phyloP scores from a whole-genome alignment of 2,113 vertebrate genomes.

The Pseudorasbora parva region DNA sequence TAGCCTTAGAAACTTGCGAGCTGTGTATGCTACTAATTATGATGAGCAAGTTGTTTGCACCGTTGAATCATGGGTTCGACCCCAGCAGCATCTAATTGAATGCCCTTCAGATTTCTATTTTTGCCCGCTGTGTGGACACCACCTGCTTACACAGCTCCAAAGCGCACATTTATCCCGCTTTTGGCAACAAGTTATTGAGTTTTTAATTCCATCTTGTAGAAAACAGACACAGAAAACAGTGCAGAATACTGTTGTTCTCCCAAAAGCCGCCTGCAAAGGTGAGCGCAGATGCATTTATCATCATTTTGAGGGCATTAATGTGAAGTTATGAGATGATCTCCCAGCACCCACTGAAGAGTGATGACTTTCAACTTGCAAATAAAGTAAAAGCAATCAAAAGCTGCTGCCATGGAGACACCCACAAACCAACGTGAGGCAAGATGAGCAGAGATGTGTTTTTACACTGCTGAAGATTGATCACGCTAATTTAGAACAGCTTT shows the following conservation, averaged over 20 bases:
- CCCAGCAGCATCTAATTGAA: neutral
- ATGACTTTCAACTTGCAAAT: conserved; percentile 75
- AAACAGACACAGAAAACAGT: conserved; percentile 43
- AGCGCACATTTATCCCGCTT: conserved; percentile 27
- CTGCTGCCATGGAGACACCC: conserved; percentile 47
- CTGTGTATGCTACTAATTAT: conserved; percentile 10
- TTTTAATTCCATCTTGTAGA: conserved; percentile 27
- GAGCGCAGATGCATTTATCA: conserved; percentile 55
- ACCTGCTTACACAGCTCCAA: conserved; percentile 31
- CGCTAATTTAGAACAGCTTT: conserved; percentile 62
- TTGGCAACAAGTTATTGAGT: conserved; percentile 53
- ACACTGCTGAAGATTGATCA: conserved; percentile 68
- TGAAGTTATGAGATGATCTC: conserved; percentile 74
- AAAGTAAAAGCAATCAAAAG: conserved; percentile 69
- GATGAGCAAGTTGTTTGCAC: neutral
- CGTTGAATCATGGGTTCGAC: conserved; percentile 2
- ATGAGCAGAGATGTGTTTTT: conserved; percentile 58
- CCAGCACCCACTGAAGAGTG: conserved; percentile 59
- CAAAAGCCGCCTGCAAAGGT: conserved; percentile 59
- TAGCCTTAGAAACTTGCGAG: neutral
- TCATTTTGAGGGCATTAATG: conserved; percentile 70
- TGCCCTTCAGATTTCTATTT: conserved; percentile 12
- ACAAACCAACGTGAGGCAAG: conserved; percentile 36
- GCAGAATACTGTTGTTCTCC: conserved; percentile 57
- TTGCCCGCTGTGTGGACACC: neutral